Evolutionary conservation across 1,140 invertebrate species (phyloP).

Genomic region (Nixonia krombeini): DNA sequence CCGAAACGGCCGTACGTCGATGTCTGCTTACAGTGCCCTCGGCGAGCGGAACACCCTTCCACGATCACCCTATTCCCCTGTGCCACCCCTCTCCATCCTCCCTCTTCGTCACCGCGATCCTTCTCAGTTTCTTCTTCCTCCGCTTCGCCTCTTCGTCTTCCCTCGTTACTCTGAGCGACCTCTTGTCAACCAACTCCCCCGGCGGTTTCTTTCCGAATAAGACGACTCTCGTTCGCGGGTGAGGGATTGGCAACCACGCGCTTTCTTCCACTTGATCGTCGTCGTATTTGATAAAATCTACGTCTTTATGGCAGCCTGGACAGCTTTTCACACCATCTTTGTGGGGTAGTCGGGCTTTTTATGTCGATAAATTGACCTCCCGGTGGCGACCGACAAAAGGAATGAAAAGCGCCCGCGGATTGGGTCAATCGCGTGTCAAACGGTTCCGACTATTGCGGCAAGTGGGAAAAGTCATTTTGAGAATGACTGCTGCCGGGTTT

Average conservation of each 20-base stretch:
- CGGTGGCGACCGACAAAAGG: too few relatives aligned
- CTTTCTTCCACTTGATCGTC: neutral
- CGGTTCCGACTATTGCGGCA: too few relatives aligned
- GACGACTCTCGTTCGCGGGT: constrained; percentile 21
- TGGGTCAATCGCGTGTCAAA: too few relatives aligned
- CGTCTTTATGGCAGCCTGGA: neutral
- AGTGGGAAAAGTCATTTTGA: too few relatives aligned
- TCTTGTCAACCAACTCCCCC: constrained; percentile 26
- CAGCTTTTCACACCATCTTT: neutral
- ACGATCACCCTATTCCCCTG: constrained; percentile 21
- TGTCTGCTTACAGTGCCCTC: constrained; percentile 62
- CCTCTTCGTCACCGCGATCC: constrained; percentile 19
- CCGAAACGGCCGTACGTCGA: constrained; percentile 59
- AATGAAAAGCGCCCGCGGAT: too few relatives aligned
- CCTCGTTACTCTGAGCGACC: constrained; percentile 22
- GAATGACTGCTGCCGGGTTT: too few relatives aligned
- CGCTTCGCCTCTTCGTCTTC: constrained; percentile 13
- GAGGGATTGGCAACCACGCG: too few relatives aligned
- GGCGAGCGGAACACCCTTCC: constrained; percentile 38
- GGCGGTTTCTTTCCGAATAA: constrained; percentile 27
- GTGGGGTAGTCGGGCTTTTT: too few relatives aligned
- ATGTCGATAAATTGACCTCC: too few relatives aligned
- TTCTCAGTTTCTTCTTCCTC: constrained; percentile 15
- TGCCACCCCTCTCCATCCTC: constrained; percentile 18
- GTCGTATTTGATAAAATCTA: neutral